Evolutionary conservation across 2,113 vertebrate species (phyloP).

Genomic region (Redunca redunca): DNA sequence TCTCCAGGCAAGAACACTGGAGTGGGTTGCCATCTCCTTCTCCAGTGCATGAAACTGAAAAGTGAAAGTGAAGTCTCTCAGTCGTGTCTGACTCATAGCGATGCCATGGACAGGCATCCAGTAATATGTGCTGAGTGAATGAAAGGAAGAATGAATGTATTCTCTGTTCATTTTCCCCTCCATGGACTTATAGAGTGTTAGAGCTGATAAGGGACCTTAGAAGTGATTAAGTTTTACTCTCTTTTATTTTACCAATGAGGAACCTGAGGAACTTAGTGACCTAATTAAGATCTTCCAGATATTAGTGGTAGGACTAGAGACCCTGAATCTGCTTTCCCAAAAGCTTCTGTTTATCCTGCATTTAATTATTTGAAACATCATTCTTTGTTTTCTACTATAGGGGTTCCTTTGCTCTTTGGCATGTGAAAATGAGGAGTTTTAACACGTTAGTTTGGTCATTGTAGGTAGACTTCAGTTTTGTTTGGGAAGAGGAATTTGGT

Average conservation of each 20-base stretch:
- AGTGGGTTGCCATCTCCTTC: neutral
- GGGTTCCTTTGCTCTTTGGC: neutral
- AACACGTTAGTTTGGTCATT: neutral
- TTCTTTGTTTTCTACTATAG: neutral
- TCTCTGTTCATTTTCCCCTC: neutral
- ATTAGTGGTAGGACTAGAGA: neutral
- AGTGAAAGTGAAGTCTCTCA: neutral
- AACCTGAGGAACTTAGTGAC: neutral
- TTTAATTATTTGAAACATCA: neutral
- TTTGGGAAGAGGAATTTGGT: neutral
- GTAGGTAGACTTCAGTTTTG: neutral
- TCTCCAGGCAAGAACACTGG: neutral
- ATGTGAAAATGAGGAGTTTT: neutral
- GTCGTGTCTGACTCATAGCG: accelerated
- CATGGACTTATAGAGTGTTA: neutral
- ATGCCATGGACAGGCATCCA: neutral
- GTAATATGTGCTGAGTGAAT: neutral
- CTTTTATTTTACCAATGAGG: neutral
- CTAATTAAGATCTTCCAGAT: neutral
- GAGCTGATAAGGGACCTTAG: neutral
- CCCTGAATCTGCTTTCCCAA: neutral
- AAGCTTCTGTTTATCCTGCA: neutral
- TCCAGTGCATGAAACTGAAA: neutral
- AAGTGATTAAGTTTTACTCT: neutral
- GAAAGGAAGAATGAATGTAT: neutral